Percentiles rank a stretch among this genome's conserved stretches.
Evolutionary conservation across 2,113 vertebrate species (phyloP).

Genomic region (Poecile atricapillus): DNA sequence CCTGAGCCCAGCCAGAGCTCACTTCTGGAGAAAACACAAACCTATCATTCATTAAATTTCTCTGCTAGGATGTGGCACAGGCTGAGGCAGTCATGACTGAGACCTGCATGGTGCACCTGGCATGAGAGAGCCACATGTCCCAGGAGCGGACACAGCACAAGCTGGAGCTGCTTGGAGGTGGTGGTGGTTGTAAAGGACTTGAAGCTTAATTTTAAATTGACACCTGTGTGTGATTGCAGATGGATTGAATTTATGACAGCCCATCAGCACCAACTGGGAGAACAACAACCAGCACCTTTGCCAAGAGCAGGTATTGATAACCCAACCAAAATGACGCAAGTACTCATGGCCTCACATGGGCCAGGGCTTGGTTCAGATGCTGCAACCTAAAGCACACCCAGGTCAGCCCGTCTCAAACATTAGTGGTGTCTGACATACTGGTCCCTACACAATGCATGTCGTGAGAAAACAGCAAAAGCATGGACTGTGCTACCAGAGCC

Average conservation of each 20-base stretch:
- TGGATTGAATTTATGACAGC: neutral
- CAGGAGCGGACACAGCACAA: neutral
- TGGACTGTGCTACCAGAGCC: neutral
- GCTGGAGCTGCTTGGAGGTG: neutral
- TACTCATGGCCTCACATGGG: neutral
- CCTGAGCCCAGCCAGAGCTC: neutral
- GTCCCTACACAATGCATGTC: no score
- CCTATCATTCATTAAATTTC: neutral
- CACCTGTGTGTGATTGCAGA: neutral
- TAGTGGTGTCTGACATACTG: neutral
- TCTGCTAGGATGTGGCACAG: neutral
- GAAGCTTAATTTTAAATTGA: neutral
- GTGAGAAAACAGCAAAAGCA: neutral
- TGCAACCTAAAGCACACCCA: neutral
- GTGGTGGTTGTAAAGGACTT: neutral
- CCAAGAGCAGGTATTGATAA: neutral
- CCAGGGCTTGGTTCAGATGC: neutral
- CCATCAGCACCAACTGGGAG: neutral
- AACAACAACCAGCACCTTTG: neutral
- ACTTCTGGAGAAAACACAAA: neutral
- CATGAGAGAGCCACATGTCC: neutral
- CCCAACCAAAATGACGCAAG: neutral
- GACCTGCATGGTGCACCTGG: neutral
- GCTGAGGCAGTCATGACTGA: fast-evolving
- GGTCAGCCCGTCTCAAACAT: neutral